Percentiles rank a stretch among this genome's conserved stretches.
Evolutionary conservation across 2,888 invertebrate species (phyloP).

Genomic region (Oscheius sp.): DNA sequence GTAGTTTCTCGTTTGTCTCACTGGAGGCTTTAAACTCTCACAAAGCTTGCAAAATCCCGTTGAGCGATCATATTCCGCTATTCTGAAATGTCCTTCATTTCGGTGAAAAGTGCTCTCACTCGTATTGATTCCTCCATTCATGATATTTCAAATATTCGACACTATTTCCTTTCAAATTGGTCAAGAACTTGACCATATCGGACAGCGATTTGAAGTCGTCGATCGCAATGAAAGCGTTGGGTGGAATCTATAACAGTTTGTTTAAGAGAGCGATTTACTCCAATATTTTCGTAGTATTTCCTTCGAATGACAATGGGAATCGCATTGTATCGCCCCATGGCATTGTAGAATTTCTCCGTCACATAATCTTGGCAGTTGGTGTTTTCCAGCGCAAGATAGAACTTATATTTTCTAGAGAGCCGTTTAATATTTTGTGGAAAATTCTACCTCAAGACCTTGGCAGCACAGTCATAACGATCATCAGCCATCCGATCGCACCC

Average conservation of each 20-base stretch:
- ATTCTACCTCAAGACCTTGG: constrained; percentile 28
- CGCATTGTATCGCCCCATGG: constrained; percentile 33
- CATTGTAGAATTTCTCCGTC: constrained; percentile 30
- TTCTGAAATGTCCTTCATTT: neutral
- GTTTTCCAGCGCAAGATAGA: constrained; percentile 19
- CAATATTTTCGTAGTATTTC: constrained; percentile 41
- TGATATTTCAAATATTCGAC: constrained; percentile 40
- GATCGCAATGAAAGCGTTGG: constrained; percentile 43
- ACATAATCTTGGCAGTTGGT: constrained; percentile 16
- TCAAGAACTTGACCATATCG: constrained; percentile 35
- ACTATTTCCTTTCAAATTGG: constrained; percentile 36
- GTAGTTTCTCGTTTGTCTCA: neutral
- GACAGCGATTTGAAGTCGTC: constrained; percentile 37
- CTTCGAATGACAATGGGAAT: constrained; percentile 45
- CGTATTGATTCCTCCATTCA: constrained; percentile 42
- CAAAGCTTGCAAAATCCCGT: constrained; percentile 26
- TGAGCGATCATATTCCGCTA: neutral
- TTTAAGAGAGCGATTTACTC: neutral
- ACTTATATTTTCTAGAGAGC: constrained; percentile 12
- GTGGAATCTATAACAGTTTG: constrained; percentile 35
- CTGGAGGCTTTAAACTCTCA: neutral
- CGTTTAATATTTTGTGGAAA: too few relatives aligned
- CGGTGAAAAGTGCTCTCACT: constrained; percentile 16
- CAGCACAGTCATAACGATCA: constrained; percentile 28
- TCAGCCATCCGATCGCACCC: constrained; percentile 28